Percentiles rank a stretch among this genome's conserved stretches.
Evolutionary conservation across 2,888 invertebrate genomes (phyloP).

Genomic region (Rosalia funebris): DNA sequence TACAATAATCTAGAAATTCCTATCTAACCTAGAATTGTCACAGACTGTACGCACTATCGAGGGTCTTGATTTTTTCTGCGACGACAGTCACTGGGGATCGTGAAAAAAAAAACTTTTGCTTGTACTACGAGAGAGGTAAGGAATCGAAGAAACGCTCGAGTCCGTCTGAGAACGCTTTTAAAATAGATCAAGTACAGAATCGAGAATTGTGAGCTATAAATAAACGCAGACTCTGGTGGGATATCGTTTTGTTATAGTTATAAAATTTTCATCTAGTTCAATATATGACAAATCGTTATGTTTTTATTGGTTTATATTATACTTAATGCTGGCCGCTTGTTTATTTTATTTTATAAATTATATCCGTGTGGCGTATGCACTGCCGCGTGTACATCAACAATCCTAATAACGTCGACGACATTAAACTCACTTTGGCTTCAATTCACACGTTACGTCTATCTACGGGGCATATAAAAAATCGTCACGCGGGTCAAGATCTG

Average conservation of each 20-base stretch:
- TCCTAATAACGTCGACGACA: not conserved
- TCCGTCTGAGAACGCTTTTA: conserved; percentile 21
- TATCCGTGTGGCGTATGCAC: not conserved
- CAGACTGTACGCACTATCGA: too few species aligned
- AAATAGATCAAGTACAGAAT: conserved; percentile 42
- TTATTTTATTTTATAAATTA: conserved; percentile 10
- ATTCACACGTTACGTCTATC: not conserved
- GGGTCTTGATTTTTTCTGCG: too few species aligned
- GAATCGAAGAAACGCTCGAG: conserved; percentile 5
- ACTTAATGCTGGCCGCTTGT: conserved; percentile 6
- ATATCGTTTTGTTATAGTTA: conserved; percentile 36
- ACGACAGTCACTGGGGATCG: too few species aligned
- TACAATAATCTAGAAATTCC: too few species aligned
- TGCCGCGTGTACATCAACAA: not conserved
- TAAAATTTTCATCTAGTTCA: conserved; percentile 34
- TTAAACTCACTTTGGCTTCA: not conserved
- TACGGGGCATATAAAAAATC: not conserved
- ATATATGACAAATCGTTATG: conserved; percentile 8
- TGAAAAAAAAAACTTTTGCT: not conserved
- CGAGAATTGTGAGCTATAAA: conserved; percentile 43
- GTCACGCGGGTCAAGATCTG: not conserved
- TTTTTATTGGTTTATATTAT: conserved; percentile 10
- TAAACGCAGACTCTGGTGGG: conserved; percentile 41
- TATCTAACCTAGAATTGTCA: too few species aligned
- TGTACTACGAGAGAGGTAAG: not conserved